phyloP scores from a whole-genome alignment of 2,113 vertebrate species.

The Malaclemys terrapin region DNA sequence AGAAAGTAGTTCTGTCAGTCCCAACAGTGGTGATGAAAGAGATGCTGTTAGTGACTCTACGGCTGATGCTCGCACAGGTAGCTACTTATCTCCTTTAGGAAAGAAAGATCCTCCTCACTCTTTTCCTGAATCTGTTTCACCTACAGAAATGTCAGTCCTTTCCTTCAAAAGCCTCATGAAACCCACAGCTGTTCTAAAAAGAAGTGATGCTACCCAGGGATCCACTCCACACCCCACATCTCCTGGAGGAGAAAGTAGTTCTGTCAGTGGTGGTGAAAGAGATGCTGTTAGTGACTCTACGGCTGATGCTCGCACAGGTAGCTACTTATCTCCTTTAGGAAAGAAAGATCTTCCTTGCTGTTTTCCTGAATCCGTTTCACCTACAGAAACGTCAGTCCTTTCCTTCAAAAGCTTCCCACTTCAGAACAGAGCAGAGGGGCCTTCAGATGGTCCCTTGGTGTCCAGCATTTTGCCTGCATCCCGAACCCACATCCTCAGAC shows the following conservation, averaged over 20 bases:
- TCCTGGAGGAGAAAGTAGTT: not conserved
- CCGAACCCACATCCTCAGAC: not conserved
- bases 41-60: not conserved
- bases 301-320: not conserved
- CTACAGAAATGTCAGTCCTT: not conserved
- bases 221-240: too few species aligned
- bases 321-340: not conserved
- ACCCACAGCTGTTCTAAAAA: not conserved
- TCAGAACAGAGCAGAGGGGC: not conserved
- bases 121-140: not conserved
- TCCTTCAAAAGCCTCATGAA: not conserved
- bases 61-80: not conserved
- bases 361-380: not conserved
- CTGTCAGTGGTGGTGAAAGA: not conserved
- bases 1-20: not conserved
- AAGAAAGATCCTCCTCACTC: not conserved
- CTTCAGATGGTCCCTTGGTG: rapidly evolving
- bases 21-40: not conserved
- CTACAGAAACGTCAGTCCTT: not conserved
- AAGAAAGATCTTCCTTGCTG: not conserved
- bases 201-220: too few species aligned
- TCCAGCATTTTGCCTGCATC: not conserved
- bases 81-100: not conserved
- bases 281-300: not conserved
- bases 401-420: not conserved